Base-by-base conservation (phyloP, 1,140 invertebrate genomes). In the Lasioglossum baleicum region DNA sequence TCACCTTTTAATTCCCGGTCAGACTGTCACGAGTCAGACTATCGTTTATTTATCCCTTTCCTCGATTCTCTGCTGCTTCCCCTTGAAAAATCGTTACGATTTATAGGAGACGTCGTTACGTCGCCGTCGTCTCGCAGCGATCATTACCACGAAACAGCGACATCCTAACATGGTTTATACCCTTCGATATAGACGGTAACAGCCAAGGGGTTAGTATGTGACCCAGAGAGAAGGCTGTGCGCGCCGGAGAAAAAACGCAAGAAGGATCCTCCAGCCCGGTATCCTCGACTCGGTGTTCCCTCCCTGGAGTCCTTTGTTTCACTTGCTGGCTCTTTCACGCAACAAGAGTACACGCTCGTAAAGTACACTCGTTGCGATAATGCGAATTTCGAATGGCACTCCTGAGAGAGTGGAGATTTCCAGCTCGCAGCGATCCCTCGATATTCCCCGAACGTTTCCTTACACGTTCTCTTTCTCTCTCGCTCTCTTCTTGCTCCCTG, bases 341-440 rank as follows among this genome's bases (percentile, higher is more conserved):
- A 22, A 53, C 72, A 10, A n/a, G 20, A 13, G n/a, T 22, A 40
- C 31, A 66, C 20, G 64, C 8, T 6, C 44, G 26, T 48, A 51
- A 65, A 65, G 61, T n/a, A 65, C 61, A 65, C 72, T 48, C 72
- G 61, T 35, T 22, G 71, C 60, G 31, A 65, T 53, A 74, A 74
- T 65, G 44, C 44, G 58, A 51, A 51, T 65, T 74, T 74, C 60
- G 58, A 22, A 51, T n/a, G 42, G 26, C 13, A 74, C 44, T 64
- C 61, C 61, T 63, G 72, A 48, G 44, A 53, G 44, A 31, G 60
- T 6, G 42, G 17, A n/a, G 70, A 63, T 44, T 63, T 20, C 22
- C 42, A 48, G 26, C 56, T 58, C 58, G 10, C 2, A 6, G n/a
- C 44, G 61, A 65, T 74, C 71, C 71, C 60, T 48, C 71, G 71